phyloP scores from a whole-genome alignment of 2,888 invertebrate genomes.

The Aphidoletes aphidimyza region DNA sequence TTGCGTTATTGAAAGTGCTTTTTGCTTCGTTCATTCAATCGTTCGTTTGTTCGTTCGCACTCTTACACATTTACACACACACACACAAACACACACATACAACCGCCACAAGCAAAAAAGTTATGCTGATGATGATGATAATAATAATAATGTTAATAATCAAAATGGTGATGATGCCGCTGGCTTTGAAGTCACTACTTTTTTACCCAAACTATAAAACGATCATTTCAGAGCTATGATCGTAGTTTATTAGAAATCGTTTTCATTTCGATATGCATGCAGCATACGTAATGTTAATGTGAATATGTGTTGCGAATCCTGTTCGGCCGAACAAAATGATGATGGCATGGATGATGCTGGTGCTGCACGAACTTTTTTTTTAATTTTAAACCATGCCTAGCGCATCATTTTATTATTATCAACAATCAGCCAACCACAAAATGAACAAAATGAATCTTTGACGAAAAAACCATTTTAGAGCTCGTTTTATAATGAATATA shows the following conservation, averaged over 20 bases:
- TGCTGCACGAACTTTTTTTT: too few relatives aligned
- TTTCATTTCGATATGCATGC: slow-evolving; percentile 47
- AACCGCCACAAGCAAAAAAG: slow-evolving; percentile 12
- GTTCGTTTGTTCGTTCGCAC: too few relatives aligned
- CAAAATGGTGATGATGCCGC: slow-evolving; percentile 52
- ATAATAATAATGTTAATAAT: slow-evolving; percentile 49
- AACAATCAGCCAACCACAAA: slow-evolving; percentile 3
- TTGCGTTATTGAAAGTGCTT: slow-evolving; percentile 49
- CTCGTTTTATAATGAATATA: neutral
- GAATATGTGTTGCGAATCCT: neutral
- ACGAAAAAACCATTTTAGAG: neutral
- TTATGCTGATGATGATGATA: slow-evolving; percentile 6
- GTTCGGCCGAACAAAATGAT: too few relatives aligned
- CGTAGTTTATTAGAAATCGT: slow-evolving; percentile 50
- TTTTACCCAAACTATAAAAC: slow-evolving; percentile 37
- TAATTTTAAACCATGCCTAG: neutral
- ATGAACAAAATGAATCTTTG: neutral
- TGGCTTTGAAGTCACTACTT: slow-evolving; percentile 12
- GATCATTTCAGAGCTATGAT: slow-evolving; percentile 18
- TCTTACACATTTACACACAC: too few relatives aligned
- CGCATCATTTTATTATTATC: slow-evolving; percentile 1
- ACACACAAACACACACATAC: neutral
- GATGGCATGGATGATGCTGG: neutral
- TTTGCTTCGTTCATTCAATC: too few relatives aligned
- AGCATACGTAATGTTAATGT: neutral